Base-by-base conservation (phyloP, 2,888 invertebrate species). In the Nebria brevicollis region DNA sequence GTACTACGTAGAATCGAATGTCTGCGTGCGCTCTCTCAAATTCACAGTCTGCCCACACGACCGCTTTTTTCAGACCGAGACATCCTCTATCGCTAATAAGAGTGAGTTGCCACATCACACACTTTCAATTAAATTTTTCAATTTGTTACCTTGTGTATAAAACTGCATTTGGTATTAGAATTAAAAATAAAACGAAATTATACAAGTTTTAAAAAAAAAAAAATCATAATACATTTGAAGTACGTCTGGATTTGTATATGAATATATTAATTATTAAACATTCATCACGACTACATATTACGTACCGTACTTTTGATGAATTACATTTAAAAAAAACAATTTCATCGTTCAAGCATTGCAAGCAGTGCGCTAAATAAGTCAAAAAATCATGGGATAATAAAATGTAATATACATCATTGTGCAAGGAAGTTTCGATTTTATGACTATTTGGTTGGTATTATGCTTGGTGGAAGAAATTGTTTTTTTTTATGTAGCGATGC, bases 81-180 rank as follows among this genome's bases (percentile, higher is more conserved):
- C 86, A 86, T 84, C 87, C 85, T 86, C 87, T 88, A 88, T 88
- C 88, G 88, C 73, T 79, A 73, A 41, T 73, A 41, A 73, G 80
- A 88, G 87, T 88, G 89, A 87, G 87, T 88, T 87, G 86, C 86
- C 86, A 86, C 85, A 86, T 85, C 86, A 84, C 82, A 82, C 79
- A 79, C 74, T 79, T 66, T 72, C 70, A 66, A 75, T 65, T 66
- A n/a, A 26, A 34, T 2, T 41, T 41, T 26, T 43, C 77, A 64
- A 68, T 79, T 66, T 79, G 70, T 34, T 70, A 6, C 70, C 70
- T 70, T 70, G 70, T 70, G 25, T 70, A 70, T 70, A 70, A 25
- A 70, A 15, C 8, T 25, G 34, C 70, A 70, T 70, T 70, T 70
- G 70, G 70, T 70, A 70, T 26, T 25, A 15, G 4, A 68, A 15